These are phyloP conservation scores for Oostethus manadensis DNA, from an alignment of 2,113 vertebrate genomes.

Conservation along the genomic window DNA sequence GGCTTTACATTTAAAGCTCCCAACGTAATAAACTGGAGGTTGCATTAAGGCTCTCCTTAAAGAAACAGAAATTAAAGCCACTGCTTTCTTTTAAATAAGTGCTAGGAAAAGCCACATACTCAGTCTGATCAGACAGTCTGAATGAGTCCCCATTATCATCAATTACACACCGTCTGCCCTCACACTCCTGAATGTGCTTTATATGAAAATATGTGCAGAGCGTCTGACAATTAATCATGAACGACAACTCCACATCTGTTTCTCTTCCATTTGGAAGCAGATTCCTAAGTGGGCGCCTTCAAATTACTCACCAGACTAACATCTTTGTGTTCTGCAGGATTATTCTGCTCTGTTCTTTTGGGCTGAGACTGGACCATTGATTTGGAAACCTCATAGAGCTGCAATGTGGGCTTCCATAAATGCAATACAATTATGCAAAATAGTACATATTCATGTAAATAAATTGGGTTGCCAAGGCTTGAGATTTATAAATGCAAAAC, in stretches of 20 bases:
- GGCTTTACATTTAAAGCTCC: neutral
- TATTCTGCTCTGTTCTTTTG: neutral
- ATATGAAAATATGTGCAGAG: constrained; percentile 5
- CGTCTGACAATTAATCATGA: neutral
- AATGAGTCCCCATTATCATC: neutral
- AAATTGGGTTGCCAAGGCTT: too few relatives aligned
- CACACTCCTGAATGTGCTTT: neutral
- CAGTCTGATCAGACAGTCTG: neutral
- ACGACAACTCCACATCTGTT: neutral
- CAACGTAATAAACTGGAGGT: neutral
- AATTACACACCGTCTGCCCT: constrained; percentile 1
- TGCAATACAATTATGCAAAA: too few relatives aligned
- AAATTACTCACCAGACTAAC: neutral
- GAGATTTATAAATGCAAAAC: too few relatives aligned
- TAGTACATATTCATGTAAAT: too few relatives aligned
- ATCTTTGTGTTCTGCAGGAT: neutral
- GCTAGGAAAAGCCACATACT: neutral
- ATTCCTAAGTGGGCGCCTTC: neutral
- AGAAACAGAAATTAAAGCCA: neutral
- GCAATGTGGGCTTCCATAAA: too few relatives aligned
- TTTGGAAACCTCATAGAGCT: too few relatives aligned
- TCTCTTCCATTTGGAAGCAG: neutral
- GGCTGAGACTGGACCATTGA: neutral
- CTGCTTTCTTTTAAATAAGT: neutral
- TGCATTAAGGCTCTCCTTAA: neutral